phyloP scores from a whole-genome alignment of 2,888 invertebrate genomes.

The Eumacrocentrus americanus region DNA sequence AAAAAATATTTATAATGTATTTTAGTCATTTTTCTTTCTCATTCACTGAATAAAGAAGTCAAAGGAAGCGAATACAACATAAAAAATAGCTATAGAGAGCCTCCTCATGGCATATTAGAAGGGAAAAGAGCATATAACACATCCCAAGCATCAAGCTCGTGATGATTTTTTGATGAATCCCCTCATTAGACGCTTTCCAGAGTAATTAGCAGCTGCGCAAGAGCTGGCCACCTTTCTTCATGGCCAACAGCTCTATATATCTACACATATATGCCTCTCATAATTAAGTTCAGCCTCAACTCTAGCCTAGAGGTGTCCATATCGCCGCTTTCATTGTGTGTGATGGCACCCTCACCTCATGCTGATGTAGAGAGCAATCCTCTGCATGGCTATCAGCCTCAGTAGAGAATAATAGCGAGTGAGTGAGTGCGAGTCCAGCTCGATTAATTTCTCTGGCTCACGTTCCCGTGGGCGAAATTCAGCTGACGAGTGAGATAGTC shows the following conservation, averaged over 20 bases:
- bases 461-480: conserved; percentile 52
- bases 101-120: no score
- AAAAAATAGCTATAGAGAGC: no score
- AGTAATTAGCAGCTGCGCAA: conserved; percentile 42
- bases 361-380: no score
- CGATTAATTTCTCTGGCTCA: conserved; percentile 51
- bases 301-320: conserved; percentile 49
- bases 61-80: neutral
- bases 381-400: conserved; percentile 18
- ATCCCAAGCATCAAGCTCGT: conserved; percentile 34
- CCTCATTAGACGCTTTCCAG: conserved; percentile 45
- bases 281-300: conserved; percentile 49
- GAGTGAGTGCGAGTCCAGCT: conserved; percentile 28
- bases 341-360: no score
- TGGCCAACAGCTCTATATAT: neutral
- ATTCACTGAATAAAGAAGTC: neutral
- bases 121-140: no score
- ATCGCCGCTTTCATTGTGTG: conserved; percentile 26
- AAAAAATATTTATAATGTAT: neutral
- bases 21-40: neutral
- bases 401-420: conserved; percentile 15
- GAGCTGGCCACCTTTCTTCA: neutral
- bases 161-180: conserved; percentile 55
- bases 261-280: conserved; percentile 21
- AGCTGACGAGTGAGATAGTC: conserved; percentile 38